Percentiles rank a stretch among this genome's conserved stretches.
These are phyloP conservation scores for Latheticus oryzae DNA, from an alignment of 2,888 invertebrate genomes.

Conservation along the genomic window DNA sequence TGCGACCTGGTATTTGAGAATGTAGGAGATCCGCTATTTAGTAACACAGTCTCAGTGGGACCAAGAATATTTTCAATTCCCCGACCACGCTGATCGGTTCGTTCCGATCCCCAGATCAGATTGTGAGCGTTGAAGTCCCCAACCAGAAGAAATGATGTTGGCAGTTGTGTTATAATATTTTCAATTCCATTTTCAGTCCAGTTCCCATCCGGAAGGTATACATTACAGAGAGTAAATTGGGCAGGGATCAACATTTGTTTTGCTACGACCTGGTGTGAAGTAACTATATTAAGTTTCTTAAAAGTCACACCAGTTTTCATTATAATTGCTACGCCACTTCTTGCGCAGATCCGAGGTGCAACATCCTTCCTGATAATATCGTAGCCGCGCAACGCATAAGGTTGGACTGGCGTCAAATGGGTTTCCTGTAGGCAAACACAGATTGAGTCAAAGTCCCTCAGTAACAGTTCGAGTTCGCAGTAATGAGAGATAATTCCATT, in stretches of 20 bases:
- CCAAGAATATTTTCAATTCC: not conserved
- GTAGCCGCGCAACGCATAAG: not conserved
- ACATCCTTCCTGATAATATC: conserved; percentile 7
- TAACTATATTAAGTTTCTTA: too few relatives aligned
- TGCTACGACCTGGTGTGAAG: too few relatives aligned
- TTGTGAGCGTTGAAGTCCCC: not conserved
- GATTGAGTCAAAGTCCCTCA: not conserved
- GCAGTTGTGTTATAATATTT: not conserved
- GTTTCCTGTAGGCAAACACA: conserved; percentile 6
- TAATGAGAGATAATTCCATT: conserved; percentile 4
- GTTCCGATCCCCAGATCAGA: not conserved
- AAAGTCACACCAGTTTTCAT: not conserved
- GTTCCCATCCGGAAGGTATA: not conserved
- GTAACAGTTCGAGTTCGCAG: too few relatives aligned
- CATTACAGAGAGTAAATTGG: too few relatives aligned
- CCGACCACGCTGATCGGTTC: not conserved
- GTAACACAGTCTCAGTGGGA: not conserved
- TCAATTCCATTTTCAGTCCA: not conserved
- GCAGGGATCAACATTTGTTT: too few relatives aligned
- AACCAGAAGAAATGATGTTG: not conserved
- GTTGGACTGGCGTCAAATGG: not conserved
- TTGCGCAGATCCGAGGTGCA: not conserved
- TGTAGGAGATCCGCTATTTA: not conserved
- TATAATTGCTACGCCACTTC: not conserved
- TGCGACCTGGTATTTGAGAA: not conserved